Evolutionary conservation across 2,888 invertebrate genomes (phyloP), one percentile per base, ranked within the genome.

Genomic region (Leptopilina drosophilae): DNA sequence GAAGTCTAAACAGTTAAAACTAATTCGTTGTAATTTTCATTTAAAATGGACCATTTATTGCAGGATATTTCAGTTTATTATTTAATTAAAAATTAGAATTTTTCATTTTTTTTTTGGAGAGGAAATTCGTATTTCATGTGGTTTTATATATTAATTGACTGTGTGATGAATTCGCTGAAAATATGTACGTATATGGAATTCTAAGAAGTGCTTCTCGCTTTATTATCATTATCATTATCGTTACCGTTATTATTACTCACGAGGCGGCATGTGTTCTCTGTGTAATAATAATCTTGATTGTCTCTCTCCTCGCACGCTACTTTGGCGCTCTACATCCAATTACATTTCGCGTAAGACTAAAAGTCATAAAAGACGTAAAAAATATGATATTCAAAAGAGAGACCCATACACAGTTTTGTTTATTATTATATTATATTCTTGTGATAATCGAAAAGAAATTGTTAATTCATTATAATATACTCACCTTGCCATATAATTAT

Each of bases 281-380:
- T 81, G 76, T 83, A 83, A 86, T 85, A 88, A 88, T 86, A 87
- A 87, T 88, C 84, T 87, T 86, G 86, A 87, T 88, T 87, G 85
- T 88, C 85, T 85, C 82, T 77, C 81, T 69, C 82, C 84, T 83
- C 85, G 42, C 42, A 83, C 82, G 85, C 85, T 82, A 87, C 82
- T 87, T 87, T 84, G 84, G 82, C 83, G 15, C 83, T 82, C 85
- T 83, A 85, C 82, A 80, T 82, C 82, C 86, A 86, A 86, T 87
- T 86, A 86, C 82, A 85, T 77, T 62, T 82, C 81, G 80, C 82
- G 76, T 81, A 64, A 78, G 59, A 64, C 73, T 64, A 33, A n/a
- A 42, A 33, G 64, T 59, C 62, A 77, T 56, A 66, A 49, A 79
- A 49, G 49, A 73, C 14, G 59, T 26, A 66, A 56, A n/a, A 46